Conservation (phyloP, 2,888 invertebrate species). For the Plebejus argus region DNA sequence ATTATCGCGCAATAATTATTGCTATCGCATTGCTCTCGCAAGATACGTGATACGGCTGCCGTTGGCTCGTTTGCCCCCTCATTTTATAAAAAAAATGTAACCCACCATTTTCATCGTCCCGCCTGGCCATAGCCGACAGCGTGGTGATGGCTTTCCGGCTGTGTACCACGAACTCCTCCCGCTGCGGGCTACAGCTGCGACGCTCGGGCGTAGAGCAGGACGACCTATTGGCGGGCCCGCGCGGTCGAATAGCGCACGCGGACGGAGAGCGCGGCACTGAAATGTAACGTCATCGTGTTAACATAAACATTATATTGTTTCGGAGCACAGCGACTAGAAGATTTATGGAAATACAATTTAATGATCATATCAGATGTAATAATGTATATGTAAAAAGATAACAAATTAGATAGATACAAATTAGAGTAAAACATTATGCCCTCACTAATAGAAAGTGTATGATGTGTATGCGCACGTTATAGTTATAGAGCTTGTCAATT, state of each 20-base stretch:
- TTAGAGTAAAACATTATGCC: no score
- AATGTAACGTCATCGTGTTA: conserved; percentile 33
- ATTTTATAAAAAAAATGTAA: not conserved
- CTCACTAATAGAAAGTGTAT: no score
- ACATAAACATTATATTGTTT: not conserved
- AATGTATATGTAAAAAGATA: no score
- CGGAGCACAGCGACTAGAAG: not conserved
- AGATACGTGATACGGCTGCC: no score
- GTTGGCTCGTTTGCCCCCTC: no score
- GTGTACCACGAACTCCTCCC: conserved; percentile 91
- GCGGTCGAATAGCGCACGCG: conserved; percentile 58
- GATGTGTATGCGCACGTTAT: no score
- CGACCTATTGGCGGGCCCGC: conserved; percentile 55
- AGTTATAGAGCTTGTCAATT: no score
- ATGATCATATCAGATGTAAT: not conserved
- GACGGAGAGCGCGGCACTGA: conserved; percentile 79
- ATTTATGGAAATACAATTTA: not conserved
- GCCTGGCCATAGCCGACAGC: conserved; percentile 77
- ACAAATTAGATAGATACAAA: no score
- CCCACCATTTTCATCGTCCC: conserved; percentile 51
- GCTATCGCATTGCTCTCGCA: no score
- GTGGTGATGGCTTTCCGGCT: conserved; percentile 90
- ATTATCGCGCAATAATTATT: no score
- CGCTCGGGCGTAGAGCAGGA: conserved; percentile 71
- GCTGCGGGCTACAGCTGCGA: conserved; percentile 67